Conservation (phyloP, 2,888 invertebrate genomes). For the Ischnus inquisitorius region DNA sequence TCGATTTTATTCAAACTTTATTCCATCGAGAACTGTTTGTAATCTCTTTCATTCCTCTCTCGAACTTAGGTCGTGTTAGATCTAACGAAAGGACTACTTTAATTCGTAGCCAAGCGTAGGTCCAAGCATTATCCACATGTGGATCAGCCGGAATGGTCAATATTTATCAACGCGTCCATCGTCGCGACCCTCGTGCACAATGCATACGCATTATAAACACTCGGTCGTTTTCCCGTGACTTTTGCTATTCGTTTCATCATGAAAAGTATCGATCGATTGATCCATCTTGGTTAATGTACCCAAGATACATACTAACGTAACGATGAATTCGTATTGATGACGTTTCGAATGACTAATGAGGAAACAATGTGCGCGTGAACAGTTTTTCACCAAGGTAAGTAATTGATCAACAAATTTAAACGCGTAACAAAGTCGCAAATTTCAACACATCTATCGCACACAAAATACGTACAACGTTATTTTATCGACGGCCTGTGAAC, state of each 20-base stretch:
- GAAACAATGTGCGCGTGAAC: background rate
- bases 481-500: background rate
- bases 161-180: constrained; percentile 38
- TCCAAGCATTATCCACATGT: constrained; percentile 21
- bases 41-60: no score
- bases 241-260: background rate
- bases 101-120: background rate
- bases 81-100: no score
- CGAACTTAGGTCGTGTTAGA: no score
- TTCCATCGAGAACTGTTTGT: no score
- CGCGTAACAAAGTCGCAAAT: no score
- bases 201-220: background rate
- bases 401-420: background rate
- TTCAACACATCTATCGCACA: no score
- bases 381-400: constrained; percentile 24
- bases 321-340: no score
- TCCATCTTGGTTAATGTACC: no score
- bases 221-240: background rate
- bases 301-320: no score
- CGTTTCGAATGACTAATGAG: no score
- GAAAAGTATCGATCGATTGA: background rate
- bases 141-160: background rate
- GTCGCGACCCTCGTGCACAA: background rate
- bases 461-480: background rate
- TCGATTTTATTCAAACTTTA: no score